These are phyloP conservation scores for Diphyllodes magnificus DNA, from an alignment of 2,113 vertebrate genomes.

Conservation along the genomic window DNA sequence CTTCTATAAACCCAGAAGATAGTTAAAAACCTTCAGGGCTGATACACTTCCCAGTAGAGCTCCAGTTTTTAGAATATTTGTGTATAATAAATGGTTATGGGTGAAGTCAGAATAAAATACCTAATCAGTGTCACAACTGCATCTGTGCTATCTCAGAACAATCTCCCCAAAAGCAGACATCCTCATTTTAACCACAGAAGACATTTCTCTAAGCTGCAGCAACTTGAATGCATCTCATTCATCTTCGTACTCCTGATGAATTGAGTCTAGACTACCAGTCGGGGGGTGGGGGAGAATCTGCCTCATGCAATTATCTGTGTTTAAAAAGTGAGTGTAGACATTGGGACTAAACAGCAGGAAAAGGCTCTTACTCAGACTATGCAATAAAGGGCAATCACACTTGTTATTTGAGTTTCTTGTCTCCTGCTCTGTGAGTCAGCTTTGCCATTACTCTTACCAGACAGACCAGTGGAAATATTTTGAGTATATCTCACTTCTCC, in stretches of 20 bases:
- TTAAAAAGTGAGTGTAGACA: slow-evolving; percentile 4
- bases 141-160: neutral
- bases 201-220: neutral
- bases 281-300: neutral
- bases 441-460: neutral
- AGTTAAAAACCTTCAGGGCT: neutral
- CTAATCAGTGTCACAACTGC: neutral
- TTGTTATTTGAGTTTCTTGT: neutral
- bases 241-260: neutral
- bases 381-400: neutral
- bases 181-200: neutral
- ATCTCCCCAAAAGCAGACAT: neutral
- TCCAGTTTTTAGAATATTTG: neutral
- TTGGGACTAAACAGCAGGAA: neutral
- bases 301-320: neutral
- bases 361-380: neutral
- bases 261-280: slow-evolving; percentile 12
- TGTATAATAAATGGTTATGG: neutral
- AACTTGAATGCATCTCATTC: neutral
- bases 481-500: neutral
- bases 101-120: neutral
- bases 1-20: neutral
- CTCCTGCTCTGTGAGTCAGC: neutral
- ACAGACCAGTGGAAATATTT: neutral
- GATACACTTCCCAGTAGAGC: neutral